Percentiles rank a stretch among this genome's conserved stretches.
phyloP scores from a whole-genome alignment of 2,113 vertebrate genomes.

The Neomonachus schauinslandi region DNA sequence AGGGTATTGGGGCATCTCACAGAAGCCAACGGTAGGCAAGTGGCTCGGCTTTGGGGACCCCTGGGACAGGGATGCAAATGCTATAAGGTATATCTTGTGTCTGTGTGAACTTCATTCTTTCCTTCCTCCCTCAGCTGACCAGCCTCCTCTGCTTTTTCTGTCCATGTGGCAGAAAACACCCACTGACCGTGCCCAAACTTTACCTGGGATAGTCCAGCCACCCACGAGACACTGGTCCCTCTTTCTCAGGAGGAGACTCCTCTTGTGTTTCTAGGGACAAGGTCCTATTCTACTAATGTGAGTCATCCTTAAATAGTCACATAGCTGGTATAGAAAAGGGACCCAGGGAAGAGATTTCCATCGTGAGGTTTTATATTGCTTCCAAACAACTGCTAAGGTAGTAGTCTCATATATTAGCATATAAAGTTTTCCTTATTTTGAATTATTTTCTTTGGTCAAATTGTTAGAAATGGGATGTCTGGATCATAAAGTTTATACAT shows the following conservation, averaged over 20 bases:
- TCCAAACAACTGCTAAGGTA: not conserved
- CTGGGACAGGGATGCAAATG: not conserved
- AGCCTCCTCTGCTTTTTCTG: not conserved
- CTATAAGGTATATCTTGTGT: not conserved
- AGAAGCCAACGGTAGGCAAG: not conserved
- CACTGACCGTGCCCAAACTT: not conserved
- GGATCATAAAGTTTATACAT: constrained; percentile 40
- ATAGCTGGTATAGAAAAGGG: not conserved
- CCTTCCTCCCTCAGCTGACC: not conserved
- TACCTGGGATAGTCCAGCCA: not conserved
- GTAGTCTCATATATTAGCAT: not conserved
- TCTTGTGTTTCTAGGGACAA: not conserved
- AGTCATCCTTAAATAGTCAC: not conserved
- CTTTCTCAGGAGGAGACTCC: not conserved
- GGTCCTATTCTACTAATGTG: not conserved
- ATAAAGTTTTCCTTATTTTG: constrained; percentile 11
- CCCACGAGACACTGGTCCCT: not conserved
- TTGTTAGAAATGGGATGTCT: constrained; percentile 41
- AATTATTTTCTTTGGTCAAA: constrained; percentile 59
- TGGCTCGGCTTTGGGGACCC: not conserved
- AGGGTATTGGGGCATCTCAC: not conserved
- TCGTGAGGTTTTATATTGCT: not conserved
- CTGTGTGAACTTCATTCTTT: not conserved
- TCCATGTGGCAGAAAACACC: not conserved
- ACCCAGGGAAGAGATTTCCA: not conserved